Evolutionary conservation across 92 coral and sea anemone species (phyloP), one percentile per base, ranked within the genome.

Genomic region (Anthopleura xanthogrammica): DNA sequence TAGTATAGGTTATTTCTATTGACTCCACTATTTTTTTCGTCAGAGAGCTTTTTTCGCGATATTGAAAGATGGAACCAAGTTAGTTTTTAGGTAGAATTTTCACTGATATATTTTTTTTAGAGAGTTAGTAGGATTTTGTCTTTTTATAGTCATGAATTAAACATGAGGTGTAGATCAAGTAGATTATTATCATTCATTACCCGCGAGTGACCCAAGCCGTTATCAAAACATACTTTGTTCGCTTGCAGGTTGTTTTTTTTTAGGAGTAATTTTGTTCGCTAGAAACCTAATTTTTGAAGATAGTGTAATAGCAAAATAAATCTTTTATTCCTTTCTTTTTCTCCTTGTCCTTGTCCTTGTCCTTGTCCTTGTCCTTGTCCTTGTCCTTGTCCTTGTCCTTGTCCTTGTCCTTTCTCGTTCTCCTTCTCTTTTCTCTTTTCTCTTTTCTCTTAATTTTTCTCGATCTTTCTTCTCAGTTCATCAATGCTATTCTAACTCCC

Each of bases 181-280:
- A 16, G 52, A 13, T 43, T 66, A 46, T 80, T 66, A 65, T 80
- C 41, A 10, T 80, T 80, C 12, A 57, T 65, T 23, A 80, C 83
- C 83, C 52, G 83, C 23, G 62, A 13, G 42, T 41, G 9, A 19
- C 46, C 16, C 13, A 40, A 9, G 13, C 4, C 22, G 16, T 76
- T 16, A 41, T n/a, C 24, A 58, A 80, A 80, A 80, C 83, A 80
- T 64, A 8, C 75, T 43, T 19, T 19, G 72, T 60, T 36, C 8
- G 11, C 29, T 24, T 13, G 13, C 83, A 41, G 83, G 83, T 80
- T 80, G 83, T 66, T 41, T 46, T 20, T 29, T 36, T 8, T 12
- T 2, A 24, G 24, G 76, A 13, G 48, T 12, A 41, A 43, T 46
- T 80, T 80, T 80, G 5, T 4, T 3, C 1, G 19, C 64, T 58